Evolutionary conservation across 1,140 invertebrate species (phyloP).

Genomic region (Stegodyphus mimosarum): DNA sequence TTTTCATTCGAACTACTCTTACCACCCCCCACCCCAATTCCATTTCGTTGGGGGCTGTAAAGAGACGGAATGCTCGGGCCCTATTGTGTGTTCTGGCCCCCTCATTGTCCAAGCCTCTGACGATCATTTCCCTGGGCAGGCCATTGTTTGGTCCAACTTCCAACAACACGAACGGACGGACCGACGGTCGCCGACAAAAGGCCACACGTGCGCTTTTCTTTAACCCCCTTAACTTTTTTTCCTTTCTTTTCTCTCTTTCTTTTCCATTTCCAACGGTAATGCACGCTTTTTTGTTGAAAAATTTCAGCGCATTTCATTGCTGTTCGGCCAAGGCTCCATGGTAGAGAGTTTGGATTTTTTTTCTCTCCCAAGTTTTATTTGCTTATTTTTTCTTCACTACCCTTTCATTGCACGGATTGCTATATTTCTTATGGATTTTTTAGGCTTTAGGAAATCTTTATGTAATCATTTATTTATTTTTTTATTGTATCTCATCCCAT

Average conservation of each 20-base stretch:
- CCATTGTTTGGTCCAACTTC: slow-evolving; percentile 25
- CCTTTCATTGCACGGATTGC: too few species aligned
- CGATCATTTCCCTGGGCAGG: slow-evolving; percentile 55
- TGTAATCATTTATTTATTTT: too few species aligned
- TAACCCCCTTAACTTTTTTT: neutral
- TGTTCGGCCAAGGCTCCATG: neutral
- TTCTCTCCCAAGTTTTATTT: neutral
- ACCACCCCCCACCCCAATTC: slow-evolving; percentile 40
- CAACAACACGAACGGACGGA: neutral
- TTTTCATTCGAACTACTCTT: slow-evolving; percentile 50
- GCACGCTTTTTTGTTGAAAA: slow-evolving; percentile 9
- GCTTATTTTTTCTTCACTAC: too few species aligned
- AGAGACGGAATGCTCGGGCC: slow-evolving; percentile 32
- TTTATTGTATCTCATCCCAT: too few species aligned
- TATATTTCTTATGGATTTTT: too few species aligned
- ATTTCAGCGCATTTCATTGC: neutral
- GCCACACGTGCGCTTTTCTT: slow-evolving; percentile 43
- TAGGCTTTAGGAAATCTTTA: too few species aligned
- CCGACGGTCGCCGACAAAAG: slow-evolving; percentile 45
- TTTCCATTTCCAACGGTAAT: slow-evolving; percentile 39
- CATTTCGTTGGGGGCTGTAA: slow-evolving; percentile 31
- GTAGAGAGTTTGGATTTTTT: neutral
- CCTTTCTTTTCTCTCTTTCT: neutral
- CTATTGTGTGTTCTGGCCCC: slow-evolving; percentile 24
- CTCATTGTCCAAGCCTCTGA: neutral